Conservation (phyloP, 2,888 invertebrate species). For the Standfussiana lucernea region DNA sequence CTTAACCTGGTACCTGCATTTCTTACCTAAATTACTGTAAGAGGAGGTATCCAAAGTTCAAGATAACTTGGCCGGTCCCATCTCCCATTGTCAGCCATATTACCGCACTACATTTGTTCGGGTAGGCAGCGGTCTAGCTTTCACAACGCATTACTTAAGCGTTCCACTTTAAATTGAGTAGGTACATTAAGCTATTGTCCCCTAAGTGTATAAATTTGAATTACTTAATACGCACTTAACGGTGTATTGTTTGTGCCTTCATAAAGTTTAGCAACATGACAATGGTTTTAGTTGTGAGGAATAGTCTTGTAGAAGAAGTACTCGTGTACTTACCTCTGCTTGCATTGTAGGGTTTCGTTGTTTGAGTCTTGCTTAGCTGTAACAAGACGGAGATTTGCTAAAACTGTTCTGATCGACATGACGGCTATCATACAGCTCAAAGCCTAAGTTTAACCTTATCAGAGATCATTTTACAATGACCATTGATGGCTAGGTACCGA, state of each 20-base stretch:
- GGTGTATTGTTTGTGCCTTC: slow-evolving; percentile 59
- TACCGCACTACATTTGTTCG: slow-evolving; percentile 63
- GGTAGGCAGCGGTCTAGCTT: slow-evolving; percentile 63
- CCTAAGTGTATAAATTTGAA: slow-evolving; percentile 56
- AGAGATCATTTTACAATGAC: not conserved
- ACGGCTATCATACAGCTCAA: not conserved
- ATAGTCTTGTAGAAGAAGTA: slow-evolving; percentile 21
- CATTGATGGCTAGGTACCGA: no score
- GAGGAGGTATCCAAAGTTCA: slow-evolving; percentile 45
- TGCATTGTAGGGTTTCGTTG: not conserved
- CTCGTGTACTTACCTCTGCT: not conserved
- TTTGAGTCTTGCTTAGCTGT: slow-evolving; percentile 10
- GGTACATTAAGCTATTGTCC: slow-evolving; percentile 63
- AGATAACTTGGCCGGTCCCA: slow-evolving; percentile 36
- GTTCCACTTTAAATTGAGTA: slow-evolving; percentile 69
- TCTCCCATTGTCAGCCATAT: slow-evolving; percentile 65
- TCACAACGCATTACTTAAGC: slow-evolving; percentile 68
- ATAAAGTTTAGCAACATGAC: slow-evolving; percentile 58
- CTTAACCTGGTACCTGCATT: slow-evolving; percentile 19
- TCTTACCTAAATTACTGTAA: not conserved
- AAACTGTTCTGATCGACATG: not conserved
- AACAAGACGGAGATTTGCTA: not conserved
- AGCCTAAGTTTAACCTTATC: not conserved
- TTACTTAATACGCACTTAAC: slow-evolving; percentile 66
- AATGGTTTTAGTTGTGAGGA: slow-evolving; percentile 47